phyloP scores from a whole-genome alignment of 2,888 invertebrate genomes.

The Dynastes maya region DNA sequence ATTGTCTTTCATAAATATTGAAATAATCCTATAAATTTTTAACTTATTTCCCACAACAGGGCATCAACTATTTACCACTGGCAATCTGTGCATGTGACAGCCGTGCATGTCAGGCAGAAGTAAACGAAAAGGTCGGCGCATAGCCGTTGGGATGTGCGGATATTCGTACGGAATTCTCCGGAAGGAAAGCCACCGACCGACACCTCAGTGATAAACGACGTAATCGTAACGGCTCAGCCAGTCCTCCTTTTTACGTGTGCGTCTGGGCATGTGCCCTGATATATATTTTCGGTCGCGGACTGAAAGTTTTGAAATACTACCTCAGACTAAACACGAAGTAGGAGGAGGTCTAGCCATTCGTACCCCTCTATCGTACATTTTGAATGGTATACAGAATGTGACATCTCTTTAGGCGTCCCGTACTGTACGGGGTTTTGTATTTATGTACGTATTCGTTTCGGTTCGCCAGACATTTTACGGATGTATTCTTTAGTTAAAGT shows the following conservation, averaged over 20 bases:
- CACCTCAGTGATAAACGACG: slow-evolving; percentile 55
- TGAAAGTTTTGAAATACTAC: slow-evolving; percentile 55
- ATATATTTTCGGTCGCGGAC: slow-evolving; percentile 53
- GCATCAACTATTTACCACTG: background rate
- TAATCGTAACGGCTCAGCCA: slow-evolving; percentile 50
- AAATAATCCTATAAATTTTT: too few relatives aligned
- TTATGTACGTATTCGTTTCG: slow-evolving; percentile 3
- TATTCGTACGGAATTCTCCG: slow-evolving; percentile 54
- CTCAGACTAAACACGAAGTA: slow-evolving; percentile 53
- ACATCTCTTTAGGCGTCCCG: slow-evolving; percentile 4
- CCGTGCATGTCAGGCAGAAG: background rate
- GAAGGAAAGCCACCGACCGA: slow-evolving; percentile 55
- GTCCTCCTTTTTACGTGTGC: slow-evolving; percentile 18
- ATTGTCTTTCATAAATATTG: too few relatives aligned
- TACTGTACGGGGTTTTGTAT: background rate
- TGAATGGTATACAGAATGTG: slow-evolving; percentile 15
- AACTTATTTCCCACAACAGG: background rate
- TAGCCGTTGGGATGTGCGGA: slow-evolving; percentile 51
- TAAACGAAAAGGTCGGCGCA: background rate
- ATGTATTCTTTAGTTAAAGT: slow-evolving; percentile 50
- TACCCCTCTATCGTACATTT: background rate
- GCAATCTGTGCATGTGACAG: background rate
- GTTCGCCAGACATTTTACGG: slow-evolving; percentile 45
- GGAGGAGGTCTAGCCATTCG: slow-evolving; percentile 29
- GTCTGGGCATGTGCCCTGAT: slow-evolving; percentile 33